These are phyloP conservation scores for Formica selysi DNA, from an alignment of 1,140 invertebrate genomes.

Conservation along the genomic window DNA sequence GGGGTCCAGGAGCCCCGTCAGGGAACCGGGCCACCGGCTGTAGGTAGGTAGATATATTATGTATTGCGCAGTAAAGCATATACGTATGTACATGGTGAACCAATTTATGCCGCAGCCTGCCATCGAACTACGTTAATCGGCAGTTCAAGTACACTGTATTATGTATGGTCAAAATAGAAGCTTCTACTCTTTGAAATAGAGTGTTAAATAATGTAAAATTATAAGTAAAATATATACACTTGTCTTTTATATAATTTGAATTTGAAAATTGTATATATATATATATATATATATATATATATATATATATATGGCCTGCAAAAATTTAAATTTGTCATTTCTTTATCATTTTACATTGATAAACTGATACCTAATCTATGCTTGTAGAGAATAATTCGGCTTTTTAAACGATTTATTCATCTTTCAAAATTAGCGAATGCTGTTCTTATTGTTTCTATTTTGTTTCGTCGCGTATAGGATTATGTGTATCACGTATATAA, in stretches of 20 bases:
- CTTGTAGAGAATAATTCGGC: background rate
- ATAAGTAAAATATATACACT: background rate
- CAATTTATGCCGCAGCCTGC: background rate
- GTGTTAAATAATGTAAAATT: background rate
- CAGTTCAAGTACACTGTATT: conserved; percentile 14
- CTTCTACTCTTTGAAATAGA: background rate
- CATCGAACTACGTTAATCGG: background rate
- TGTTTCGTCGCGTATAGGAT: background rate
- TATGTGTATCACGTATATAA: background rate
- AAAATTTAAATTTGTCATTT: no score
- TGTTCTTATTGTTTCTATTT: conserved; percentile 1
- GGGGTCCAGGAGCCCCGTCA: conserved; percentile 24
- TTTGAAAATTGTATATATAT: no score
- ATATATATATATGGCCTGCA: background rate
- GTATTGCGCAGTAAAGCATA: conserved; percentile 17
- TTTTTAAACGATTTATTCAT: background rate
- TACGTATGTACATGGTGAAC: conserved; percentile 8
- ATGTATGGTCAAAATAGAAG: background rate
- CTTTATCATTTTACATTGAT: no score
- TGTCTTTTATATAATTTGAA: background rate
- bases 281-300: no score
- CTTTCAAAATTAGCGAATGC: no score
- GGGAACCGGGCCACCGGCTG: conserved; percentile 21
- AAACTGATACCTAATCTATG: background rate
- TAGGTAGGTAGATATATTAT: conserved; percentile 14